A percentile compares a stretch with the other conserved stretches of the same genome.
These are phyloP conservation scores for Aporophyla lueneburgensis DNA, from an alignment of 2,888 invertebrate genomes.

Conservation along the genomic window DNA sequence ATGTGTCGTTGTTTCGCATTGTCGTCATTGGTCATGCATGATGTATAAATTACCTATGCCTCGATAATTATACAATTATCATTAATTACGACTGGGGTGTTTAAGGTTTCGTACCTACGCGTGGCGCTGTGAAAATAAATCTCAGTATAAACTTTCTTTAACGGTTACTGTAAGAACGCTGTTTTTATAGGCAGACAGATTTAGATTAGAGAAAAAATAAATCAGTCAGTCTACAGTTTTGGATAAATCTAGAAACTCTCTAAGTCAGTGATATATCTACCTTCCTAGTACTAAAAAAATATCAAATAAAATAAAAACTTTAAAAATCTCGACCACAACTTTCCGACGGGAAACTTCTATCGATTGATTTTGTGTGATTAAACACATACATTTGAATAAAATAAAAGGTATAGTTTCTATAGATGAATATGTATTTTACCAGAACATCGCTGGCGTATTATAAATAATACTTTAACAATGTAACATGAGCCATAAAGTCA, in stretches of 20 bases:
- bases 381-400: not conserved
- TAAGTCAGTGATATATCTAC: too few relatives aligned
- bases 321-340: not conserved
- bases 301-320: not conserved
- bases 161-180: not conserved
- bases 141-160: not conserved
- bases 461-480: constrained; percentile 58
- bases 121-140: not conserved
- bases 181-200: not conserved
- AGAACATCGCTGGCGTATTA: constrained; percentile 27
- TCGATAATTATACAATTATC: not conserved
- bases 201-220: not conserved
- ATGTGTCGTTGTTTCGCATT: not conserved
- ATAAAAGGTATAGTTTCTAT: constrained; percentile 17
- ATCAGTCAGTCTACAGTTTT: not conserved
- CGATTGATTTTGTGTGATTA: not conserved
- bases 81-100: not conserved
- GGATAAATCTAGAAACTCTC: not conserved
- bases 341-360: constrained; percentile 54
- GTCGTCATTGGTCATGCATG: not conserved
- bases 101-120: not conserved
- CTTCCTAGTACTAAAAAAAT: not conserved
- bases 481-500: constrained; percentile 48
- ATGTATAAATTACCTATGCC: too few relatives aligned
- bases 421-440: constrained; percentile 42